phyloP scores from a whole-genome alignment of 23 tunicate species.

The Diplosoma virens region DNA sequence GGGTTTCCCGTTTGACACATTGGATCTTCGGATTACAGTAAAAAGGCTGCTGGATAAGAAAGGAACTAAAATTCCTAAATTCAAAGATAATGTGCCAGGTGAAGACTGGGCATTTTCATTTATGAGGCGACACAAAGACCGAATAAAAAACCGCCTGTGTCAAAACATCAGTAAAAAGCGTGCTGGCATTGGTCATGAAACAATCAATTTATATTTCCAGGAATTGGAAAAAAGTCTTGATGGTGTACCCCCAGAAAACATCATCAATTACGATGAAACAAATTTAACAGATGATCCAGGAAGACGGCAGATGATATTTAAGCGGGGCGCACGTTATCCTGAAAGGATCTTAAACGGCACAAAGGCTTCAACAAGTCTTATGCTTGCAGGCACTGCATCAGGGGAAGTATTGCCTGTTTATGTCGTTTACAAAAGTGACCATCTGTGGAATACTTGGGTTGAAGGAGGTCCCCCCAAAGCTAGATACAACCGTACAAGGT shows the following conservation, averaged over 20 bases:
- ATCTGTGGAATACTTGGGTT: slow-evolving; percentile 32
- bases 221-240: slow-evolving; percentile 1
- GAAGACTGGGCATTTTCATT: slow-evolving; percentile 11
- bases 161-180: slow-evolving; percentile 4
- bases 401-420: slow-evolving; percentile 12
- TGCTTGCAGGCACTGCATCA: slow-evolving; percentile 42
- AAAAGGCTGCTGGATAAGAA: slow-evolving; percentile 12
- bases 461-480: slow-evolving; percentile 34
- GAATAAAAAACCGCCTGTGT: background rate
- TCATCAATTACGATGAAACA: slow-evolving; percentile 41
- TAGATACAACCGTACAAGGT: slow-evolving; percentile 40
- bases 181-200: too few relatives aligned
- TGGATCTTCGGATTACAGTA: slow-evolving; percentile 5
- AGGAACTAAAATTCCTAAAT: background rate
- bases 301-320: background rate
- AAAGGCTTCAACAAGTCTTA: slow-evolving; percentile 11
- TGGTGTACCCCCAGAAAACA: background rate
- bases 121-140: background rate
- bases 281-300: slow-evolving; percentile 43
- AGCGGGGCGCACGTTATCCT: slow-evolving; percentile 9
- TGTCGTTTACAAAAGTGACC: slow-evolving; percentile 20
- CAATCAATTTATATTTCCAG: too few relatives aligned
- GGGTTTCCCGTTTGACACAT: slow-evolving; percentile 23
- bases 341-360: slow-evolving; percentile 24
- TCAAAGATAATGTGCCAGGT: slow-evolving; percentile 15